phyloP scores from a whole-genome alignment of 2,797 vertebrate genomes.

The Amblyraja radiata region DNA sequence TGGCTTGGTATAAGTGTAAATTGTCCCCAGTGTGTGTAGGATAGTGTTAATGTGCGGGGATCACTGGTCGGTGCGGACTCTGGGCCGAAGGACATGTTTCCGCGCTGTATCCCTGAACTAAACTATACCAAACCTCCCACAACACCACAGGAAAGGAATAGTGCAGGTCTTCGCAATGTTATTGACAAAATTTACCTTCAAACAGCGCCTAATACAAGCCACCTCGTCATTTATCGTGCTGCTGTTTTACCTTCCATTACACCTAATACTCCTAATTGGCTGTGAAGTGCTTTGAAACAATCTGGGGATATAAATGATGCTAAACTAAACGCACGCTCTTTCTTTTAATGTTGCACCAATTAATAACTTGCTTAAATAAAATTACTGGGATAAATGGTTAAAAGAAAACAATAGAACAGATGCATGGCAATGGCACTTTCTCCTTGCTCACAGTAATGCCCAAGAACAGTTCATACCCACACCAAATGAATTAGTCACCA shows the following conservation, averaged over 20 bases:
- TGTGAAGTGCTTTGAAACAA: not conserved
- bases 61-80: no score
- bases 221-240: not conserved
- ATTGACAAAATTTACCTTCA: not conserved
- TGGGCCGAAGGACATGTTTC: no score
- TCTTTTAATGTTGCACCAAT: not conserved
- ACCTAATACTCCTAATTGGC: not conserved
- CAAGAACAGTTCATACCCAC: not conserved
- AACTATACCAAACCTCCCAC: no score
- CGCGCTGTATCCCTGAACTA: no score
- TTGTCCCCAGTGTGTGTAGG: no score
- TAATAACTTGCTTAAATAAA: not conserved
- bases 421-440: not conserved
- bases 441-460: not conserved
- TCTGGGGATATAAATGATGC: not conserved
- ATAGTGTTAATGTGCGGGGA: no score
- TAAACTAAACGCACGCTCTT: not conserved
- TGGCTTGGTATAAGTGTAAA: no score
- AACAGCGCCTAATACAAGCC: not conserved
- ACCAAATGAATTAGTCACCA: not conserved
- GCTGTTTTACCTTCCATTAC: not conserved
- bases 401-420: not conserved
- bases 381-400: not conserved
- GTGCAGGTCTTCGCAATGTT: not conserved
- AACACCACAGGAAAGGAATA: not conserved